These are phyloP conservation scores for Caenorhabditis sp. DNA, from an alignment of 2,888 invertebrate genomes.

Conservation along the genomic window DNA sequence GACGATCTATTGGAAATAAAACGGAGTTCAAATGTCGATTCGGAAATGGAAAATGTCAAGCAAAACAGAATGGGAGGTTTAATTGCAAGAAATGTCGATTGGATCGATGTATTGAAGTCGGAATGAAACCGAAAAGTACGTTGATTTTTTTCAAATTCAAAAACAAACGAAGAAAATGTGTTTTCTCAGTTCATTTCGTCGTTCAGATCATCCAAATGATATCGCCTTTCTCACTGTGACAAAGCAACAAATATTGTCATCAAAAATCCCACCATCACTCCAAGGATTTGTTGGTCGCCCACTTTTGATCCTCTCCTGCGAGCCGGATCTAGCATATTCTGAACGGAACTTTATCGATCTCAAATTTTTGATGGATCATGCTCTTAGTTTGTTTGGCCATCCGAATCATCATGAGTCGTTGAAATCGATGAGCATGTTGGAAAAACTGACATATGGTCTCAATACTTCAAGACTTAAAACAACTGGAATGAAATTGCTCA, in stretches of 20 bases:
- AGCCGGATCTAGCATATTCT: not conserved
- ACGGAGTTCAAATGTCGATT: not conserved
- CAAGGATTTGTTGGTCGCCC: conserved; percentile 15
- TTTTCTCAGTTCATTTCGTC: conserved; percentile 7
- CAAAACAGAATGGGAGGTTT: not conserved
- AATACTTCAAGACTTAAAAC: conserved; percentile 2
- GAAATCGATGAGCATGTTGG: not conserved
- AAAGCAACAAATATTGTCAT: conserved; percentile 5
- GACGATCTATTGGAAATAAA: not conserved
- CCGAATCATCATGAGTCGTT: not conserved
- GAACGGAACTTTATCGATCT: conserved; percentile 12
- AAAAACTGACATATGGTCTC: conserved; percentile 16
- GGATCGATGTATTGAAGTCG: not conserved
- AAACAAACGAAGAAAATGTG: too few species aligned
- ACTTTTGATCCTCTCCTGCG: conserved; percentile 3
- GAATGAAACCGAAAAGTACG: not conserved
- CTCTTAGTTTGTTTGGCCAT: not conserved
- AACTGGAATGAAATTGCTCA: not conserved
- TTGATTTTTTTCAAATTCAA: not conserved
- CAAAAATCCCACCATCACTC: conserved; percentile 11
- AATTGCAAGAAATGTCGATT: conserved; percentile 10
- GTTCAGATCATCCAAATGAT: too few species aligned
- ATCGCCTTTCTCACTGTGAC: conserved; percentile 4
- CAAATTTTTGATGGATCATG: not conserved
- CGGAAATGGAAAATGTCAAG: not conserved